A percentile compares a stretch with the other conserved stretches of the same genome.
Conservation (phyloP, 2,113 vertebrate genomes). For the Mus spicilegus region DNA sequence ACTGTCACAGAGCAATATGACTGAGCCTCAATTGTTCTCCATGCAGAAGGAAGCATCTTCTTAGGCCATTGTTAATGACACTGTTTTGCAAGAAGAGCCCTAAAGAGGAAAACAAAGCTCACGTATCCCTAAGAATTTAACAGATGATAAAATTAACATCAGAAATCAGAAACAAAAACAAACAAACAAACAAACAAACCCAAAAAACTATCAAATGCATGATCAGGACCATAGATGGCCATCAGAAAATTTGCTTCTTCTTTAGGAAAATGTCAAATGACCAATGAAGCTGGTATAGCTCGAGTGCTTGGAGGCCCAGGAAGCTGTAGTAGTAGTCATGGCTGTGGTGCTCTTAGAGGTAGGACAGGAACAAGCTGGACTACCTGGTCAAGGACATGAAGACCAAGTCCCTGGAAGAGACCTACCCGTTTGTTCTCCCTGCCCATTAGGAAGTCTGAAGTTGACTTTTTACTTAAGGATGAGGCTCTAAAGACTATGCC, state of each 20-base stretch:
- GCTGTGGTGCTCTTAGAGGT: background rate
- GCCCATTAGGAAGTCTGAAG: background rate
- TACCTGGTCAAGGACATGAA: background rate
- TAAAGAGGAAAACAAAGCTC: background rate
- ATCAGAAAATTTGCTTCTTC: background rate
- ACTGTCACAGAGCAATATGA: background rate
- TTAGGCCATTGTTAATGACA: background rate
- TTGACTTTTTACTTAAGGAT: background rate
- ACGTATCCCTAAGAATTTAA: background rate
- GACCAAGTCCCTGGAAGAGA: background rate
- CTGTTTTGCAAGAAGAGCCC: background rate
- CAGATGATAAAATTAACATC: background rate
- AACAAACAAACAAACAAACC: background rate
- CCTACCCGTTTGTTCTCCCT: background rate
- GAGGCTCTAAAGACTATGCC: background rate
- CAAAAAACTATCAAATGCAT: background rate
- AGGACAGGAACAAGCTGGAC: background rate
- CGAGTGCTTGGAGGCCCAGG: background rate
- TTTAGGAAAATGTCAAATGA: background rate
- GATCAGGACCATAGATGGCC: background rate
- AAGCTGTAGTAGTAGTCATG: background rate
- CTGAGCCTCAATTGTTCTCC: background rate
- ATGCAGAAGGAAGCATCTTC: background rate
- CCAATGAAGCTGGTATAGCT: background rate
- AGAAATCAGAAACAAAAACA: slow-evolving; percentile 30